phyloP scores from a whole-genome alignment of 2,888 invertebrate genomes.

The Oxytorus armatus region DNA sequence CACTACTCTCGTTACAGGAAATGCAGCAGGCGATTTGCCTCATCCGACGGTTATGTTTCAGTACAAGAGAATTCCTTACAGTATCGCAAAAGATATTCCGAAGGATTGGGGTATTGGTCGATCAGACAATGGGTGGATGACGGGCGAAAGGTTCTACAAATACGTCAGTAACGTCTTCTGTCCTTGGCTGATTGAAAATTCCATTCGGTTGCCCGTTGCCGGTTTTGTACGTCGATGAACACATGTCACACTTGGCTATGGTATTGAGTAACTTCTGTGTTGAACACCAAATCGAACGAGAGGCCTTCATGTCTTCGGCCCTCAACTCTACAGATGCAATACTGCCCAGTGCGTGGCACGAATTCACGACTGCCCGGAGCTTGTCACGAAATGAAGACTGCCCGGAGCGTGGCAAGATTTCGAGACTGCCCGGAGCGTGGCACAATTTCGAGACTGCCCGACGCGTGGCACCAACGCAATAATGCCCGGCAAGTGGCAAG shows the following conservation, averaged over 20 bases:
- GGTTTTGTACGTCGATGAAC: neutral
- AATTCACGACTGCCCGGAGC: no score
- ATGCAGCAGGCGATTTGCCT: constrained; percentile 24
- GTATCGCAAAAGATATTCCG: neutral
- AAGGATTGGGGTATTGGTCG: neutral
- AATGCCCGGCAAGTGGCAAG: no score
- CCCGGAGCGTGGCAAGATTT: no score
- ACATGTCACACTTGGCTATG: neutral
- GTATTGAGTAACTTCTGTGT: no score
- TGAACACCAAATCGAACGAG: no score
- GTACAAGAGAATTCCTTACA: constrained; percentile 1
- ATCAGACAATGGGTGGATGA: constrained; percentile 4
- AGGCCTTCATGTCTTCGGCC: no score
- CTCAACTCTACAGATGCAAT: no score
- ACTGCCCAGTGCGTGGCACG: no score
- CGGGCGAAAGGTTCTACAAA: neutral
- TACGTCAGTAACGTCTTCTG: neutral
- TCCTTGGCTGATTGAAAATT: neutral
- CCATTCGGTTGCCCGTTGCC: neutral
- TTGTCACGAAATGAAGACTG: no score
- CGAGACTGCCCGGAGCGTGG: no score
- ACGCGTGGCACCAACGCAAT: no score
- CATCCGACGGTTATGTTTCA: neutral
- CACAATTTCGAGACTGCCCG: no score
- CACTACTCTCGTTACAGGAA: constrained; percentile 32